Evolutionary conservation across 1,140 invertebrate species (phyloP), one percentile per base, ranked within the genome.

Genomic region (Trachymyrmex septentrionalis): DNA sequence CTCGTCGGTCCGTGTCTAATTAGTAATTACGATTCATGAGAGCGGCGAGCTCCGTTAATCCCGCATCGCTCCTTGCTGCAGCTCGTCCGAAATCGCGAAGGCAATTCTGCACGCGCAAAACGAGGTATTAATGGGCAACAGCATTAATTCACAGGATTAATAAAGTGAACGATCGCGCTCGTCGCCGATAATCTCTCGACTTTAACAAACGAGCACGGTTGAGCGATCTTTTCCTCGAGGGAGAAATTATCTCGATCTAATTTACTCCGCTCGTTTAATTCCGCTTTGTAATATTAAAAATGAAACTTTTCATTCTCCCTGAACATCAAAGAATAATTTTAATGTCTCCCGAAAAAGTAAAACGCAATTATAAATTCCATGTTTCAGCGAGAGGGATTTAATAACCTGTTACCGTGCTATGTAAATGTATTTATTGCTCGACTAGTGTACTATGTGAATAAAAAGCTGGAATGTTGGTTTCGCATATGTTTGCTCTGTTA

Each of bases 1-100:
- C 53, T 69, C 55, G 63, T 14, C 76, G 24, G 77, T 53, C 81
- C 80, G 73, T 73, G 75, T 86, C 84, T 86, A 89, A 88, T 89
- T 86, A 88, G 77, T 80, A 88, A 89, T 89, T 88, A 89, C 87
- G 63, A 89, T 89, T 89, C 88, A 86, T 85, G 71, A 80, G 59
- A 87, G 73, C 21, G 12, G 30, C 24, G n/a, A 72, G 77, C 59
- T 72, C 77, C 78, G 59, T 87, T 86, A 88, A 86, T 86, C 67
- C 38, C 27, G 27, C 19, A 4, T 3, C 30, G 69, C 48, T 86
- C 21, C 69, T 64, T 66, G 76, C 34, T 24, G 10, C 21, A 38
- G 10, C 64, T 71, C 53, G 14, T 44, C 82, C 77, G 75, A 86
- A 86, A 89, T 89, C 87, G 44, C 75, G 44, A 89, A 64, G 48